These are phyloP conservation scores for Tineola bisselliella DNA, from an alignment of 2,888 invertebrate species.

Conservation along the genomic window DNA sequence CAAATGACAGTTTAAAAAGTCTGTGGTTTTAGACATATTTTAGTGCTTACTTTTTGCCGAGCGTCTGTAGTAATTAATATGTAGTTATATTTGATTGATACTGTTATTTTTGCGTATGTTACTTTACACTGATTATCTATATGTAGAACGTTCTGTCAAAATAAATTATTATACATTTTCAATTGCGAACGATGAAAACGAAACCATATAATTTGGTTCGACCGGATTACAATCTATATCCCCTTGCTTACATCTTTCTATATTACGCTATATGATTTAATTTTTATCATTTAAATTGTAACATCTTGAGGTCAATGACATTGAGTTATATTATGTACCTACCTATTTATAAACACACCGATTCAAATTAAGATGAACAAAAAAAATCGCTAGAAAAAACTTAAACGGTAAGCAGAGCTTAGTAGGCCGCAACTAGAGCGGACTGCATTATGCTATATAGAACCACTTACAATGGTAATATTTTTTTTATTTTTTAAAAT, in stretches of 20 bases:
- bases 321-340: neutral
- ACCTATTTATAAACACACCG: constrained; percentile 4
- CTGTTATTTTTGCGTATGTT: neutral
- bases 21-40: neutral
- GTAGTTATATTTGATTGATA: neutral
- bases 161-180: neutral
- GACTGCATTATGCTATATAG: neutral
- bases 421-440: constrained; percentile 13
- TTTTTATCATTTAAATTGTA: neutral
- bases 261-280: neutral
- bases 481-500: too few relatives aligned
- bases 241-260: too few relatives aligned
- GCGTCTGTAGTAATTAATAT: neutral
- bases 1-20: neutral
- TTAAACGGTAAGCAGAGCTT: constrained; percentile 3
- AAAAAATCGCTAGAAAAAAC: neutral
- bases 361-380: constrained; percentile 1
- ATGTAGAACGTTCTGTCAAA: neutral
- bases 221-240: too few relatives aligned
- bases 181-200: too few relatives aligned
- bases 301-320: neutral
- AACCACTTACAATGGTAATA: constrained; percentile 8
- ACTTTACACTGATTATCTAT: neutral
- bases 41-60: neutral
- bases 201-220: too few relatives aligned